phyloP scores from a whole-genome alignment of 1,140 invertebrate species.

The Philopotamus ludificatus region DNA sequence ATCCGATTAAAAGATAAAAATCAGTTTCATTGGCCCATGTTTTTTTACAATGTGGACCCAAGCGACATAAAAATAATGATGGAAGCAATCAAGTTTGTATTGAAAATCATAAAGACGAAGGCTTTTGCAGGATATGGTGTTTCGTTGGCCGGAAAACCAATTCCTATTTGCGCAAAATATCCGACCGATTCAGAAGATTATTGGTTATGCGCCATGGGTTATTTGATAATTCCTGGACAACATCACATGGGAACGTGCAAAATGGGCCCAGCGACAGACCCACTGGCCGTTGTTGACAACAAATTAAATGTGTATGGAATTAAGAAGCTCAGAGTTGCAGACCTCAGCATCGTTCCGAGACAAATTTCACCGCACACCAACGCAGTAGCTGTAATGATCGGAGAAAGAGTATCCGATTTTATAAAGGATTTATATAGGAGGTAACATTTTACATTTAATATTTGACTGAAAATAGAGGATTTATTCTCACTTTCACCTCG shows the following conservation, averaged over 20 bases:
- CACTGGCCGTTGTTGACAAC: conserved; percentile 70
- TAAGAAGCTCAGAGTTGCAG: conserved; percentile 66
- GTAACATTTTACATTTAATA: conserved; percentile 36
- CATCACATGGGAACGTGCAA: conserved; percentile 71
- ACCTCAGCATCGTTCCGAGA: conserved; percentile 73
- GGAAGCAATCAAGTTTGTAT: conserved; percentile 65
- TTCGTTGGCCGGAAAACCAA: conserved; percentile 56
- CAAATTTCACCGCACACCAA: conserved; percentile 71
- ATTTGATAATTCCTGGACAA: conserved; percentile 64
- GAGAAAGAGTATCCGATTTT: conserved; percentile 79
- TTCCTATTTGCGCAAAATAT: conserved; percentile 59
- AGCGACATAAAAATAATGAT: conserved; percentile 67
- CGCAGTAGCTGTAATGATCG: conserved; percentile 78
- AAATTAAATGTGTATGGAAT: conserved; percentile 69
- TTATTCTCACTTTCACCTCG: no score
- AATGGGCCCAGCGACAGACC: conserved; percentile 71
- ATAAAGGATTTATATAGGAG: conserved; percentile 67
- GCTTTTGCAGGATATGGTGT: conserved; percentile 62
- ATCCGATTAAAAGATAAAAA: conserved; percentile 67
- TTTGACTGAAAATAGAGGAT: background rate
- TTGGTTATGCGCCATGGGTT: conserved; percentile 69
- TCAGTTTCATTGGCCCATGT: conserved; percentile 69
- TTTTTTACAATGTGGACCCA: conserved; percentile 67
- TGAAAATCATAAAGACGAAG: conserved; percentile 60
- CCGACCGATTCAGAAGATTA: conserved; percentile 64